phyloP scores from a whole-genome alignment of 2,797 vertebrate species.

The Epinephelus awoara region DNA sequence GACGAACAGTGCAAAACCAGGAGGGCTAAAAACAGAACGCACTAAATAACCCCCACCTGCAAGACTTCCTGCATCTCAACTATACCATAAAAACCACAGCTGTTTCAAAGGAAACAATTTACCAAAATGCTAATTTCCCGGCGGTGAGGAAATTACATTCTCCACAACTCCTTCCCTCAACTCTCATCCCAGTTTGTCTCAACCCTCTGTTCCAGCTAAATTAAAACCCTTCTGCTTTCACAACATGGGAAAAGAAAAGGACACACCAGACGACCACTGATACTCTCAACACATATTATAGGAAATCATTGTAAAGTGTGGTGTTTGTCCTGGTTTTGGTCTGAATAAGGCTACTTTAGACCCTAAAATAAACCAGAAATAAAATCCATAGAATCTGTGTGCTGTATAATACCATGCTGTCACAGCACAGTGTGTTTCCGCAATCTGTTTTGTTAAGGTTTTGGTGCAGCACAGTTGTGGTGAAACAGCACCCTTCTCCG shows the following conservation, averaged over 20 bases:
- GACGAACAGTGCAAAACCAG: neutral
- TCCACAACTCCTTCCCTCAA: neutral
- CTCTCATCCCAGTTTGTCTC: neutral
- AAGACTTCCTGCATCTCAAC: neutral
- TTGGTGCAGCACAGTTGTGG: neutral
- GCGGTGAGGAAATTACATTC: neutral
- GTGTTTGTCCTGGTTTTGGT: neutral
- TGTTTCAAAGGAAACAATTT: neutral
- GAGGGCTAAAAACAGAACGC: neutral
- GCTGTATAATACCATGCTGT: neutral
- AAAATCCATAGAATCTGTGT: neutral
- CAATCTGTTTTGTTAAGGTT: neutral
- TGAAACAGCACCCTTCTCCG: neutral
- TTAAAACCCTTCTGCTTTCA: neutral
- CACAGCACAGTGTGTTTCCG: neutral
- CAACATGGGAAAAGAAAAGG: neutral
- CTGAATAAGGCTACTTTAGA: neutral
- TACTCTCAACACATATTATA: neutral
- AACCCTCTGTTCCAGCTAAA: neutral
- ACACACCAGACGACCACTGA: neutral
- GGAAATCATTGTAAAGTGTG: neutral
- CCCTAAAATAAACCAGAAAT: neutral
- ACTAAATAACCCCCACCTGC: neutral
- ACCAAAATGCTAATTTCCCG: neutral
- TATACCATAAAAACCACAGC: neutral